These are phyloP conservation scores for Troilus luridus DNA, from an alignment of 2,888 invertebrate genomes.

Conservation along the genomic window DNA sequence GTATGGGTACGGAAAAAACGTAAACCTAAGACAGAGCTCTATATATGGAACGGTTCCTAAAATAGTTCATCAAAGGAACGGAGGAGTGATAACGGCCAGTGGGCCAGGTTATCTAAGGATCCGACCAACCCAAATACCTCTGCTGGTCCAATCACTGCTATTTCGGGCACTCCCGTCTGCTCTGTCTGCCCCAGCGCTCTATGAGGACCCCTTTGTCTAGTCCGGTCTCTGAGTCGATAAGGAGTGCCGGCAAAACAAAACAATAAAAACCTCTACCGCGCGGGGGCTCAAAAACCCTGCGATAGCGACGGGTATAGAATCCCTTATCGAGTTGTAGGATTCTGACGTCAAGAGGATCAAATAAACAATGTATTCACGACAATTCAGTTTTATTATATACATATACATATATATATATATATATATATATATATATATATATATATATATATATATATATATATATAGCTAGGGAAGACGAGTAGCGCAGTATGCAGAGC, in stretches of 20 bases:
- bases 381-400: too few relatives aligned
- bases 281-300: background rate
- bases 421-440: too few relatives aligned
- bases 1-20: background rate
- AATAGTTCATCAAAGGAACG: background rate
- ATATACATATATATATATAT: too few relatives aligned
- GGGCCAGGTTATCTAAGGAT: constrained; percentile 31
- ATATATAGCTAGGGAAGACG: too few relatives aligned
- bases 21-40: background rate
- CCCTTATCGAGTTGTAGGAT: too few relatives aligned
- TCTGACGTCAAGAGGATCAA: too few relatives aligned
- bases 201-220: background rate
- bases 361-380: too few relatives aligned
- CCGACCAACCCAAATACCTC: constrained; percentile 41
- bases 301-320: background rate
- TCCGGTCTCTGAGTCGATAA: background rate
- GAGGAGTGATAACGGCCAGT: constrained; percentile 19
- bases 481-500: too few relatives aligned
- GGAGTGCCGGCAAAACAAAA: background rate
- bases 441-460: too few relatives aligned
- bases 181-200: background rate
- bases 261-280: background rate
- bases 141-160: background rate
- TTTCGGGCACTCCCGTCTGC: constrained; percentile 19
- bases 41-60: constrained; percentile 14